Percentiles rank a stretch among this genome's conserved stretches.
These are phyloP conservation scores for Psittacara wagleri DNA, from an alignment of 2,113 vertebrate genomes.

Conservation along the genomic window DNA sequence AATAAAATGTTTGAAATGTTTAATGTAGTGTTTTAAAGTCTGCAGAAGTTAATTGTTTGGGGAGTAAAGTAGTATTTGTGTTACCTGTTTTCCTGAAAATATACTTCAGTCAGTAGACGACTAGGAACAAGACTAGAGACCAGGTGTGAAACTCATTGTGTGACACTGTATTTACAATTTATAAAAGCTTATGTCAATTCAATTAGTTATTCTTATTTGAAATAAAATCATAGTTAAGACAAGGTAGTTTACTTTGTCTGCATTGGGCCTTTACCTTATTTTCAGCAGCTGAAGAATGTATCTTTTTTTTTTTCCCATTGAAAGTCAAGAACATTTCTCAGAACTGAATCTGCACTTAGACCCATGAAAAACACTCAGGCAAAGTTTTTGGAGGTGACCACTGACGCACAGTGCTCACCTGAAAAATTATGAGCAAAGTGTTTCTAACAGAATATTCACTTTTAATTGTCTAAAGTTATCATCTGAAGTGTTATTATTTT, in stretches of 20 bases:
- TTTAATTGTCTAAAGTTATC: not conserved
- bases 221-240: not conserved
- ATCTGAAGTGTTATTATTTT: not conserved
- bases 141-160: not conserved
- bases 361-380: not conserved
- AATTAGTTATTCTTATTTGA: not conserved
- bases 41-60: not conserved
- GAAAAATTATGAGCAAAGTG: not conserved
- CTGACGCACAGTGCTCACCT: not conserved
- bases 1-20: not conserved
- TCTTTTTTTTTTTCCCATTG: not conserved
- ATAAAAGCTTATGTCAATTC: not conserved
- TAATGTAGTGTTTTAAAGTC: not conserved
- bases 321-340: not conserved
- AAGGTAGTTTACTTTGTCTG: not conserved
- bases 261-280: not conserved
- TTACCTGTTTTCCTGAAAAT: not conserved
- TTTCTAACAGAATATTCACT: not conserved
- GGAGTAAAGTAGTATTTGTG: not conserved
- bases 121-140: not conserved
- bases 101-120: not conserved
- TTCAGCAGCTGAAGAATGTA: not conserved
- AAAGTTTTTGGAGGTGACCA: not conserved
- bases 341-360: not conserved
- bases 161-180: not conserved